These are phyloP conservation scores for Dryocosmus kuriphilus DNA, from an alignment of 2,888 invertebrate genomes.

Conservation along the genomic window DNA sequence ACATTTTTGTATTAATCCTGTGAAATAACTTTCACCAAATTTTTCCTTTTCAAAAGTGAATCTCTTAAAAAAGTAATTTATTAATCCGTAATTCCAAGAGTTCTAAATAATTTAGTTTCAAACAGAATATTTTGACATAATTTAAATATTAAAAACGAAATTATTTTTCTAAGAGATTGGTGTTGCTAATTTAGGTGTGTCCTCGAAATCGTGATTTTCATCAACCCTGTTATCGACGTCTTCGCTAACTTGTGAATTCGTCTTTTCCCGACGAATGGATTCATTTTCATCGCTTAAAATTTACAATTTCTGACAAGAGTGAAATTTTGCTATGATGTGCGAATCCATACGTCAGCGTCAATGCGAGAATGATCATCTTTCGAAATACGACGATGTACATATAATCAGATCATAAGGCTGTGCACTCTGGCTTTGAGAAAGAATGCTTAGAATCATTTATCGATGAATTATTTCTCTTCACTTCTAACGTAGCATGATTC, in stretches of 20 bases:
- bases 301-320: background rate
- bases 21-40: background rate
- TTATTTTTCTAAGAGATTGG: conserved; percentile 17
- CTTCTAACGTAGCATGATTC: conserved; percentile 70
- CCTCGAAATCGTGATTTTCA: conserved; percentile 30
- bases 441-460: conserved; percentile 63
- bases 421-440: conserved; percentile 65
- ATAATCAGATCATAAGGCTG: conserved; percentile 61
- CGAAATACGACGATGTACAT: conserved; percentile 54
- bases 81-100: background rate
- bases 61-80: background rate
- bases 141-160: background rate
- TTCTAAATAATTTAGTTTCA: background rate
- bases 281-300: background rate
- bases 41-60: background rate
- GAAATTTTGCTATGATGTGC: conserved; percentile 50
- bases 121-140: background rate
- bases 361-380: conserved; percentile 55
- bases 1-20: background rate
- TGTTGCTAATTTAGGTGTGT: conserved; percentile 19
- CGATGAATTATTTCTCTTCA: conserved; percentile 47
- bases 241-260: conserved; percentile 24
- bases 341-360: conserved; percentile 50
- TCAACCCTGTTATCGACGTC: conserved; percentile 28
- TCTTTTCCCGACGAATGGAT: conserved; percentile 18